Evolutionary conservation across 2,888 invertebrate genomes (phyloP).

Genomic region (Trichogramma evanescens): DNA sequence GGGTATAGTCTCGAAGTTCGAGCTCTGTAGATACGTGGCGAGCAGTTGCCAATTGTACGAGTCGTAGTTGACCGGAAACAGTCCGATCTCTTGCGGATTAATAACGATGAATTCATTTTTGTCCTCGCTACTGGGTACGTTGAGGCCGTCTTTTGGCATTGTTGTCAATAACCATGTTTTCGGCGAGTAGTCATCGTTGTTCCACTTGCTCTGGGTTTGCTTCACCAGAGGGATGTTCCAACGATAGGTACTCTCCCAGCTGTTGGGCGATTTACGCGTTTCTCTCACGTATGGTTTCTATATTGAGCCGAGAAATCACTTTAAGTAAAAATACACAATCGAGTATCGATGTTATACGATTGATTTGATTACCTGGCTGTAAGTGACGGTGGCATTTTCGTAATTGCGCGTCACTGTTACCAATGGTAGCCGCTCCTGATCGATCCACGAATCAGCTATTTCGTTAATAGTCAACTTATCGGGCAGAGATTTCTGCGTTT

Average conservation of each 20-base stretch:
- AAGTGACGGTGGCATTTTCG: conserved; percentile 53
- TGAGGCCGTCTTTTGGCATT: conserved; percentile 49
- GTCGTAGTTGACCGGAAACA: conserved; percentile 80
- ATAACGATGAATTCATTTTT: conserved; percentile 65
- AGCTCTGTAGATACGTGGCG: conserved; percentile 53
- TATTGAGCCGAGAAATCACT: conserved; percentile 17
- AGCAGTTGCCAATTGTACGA: conserved; percentile 69
- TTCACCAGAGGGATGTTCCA: conserved; percentile 72
- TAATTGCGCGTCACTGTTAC: conserved; percentile 66
- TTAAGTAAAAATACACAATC: background rate
- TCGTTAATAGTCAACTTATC: conserved; percentile 56
- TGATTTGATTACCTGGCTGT: conserved; percentile 55
- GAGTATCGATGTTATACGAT: background rate
- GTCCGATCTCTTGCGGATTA: conserved; percentile 79
- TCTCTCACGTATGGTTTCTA: conserved; percentile 67
- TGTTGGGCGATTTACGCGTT: conserved; percentile 42
- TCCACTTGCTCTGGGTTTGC: conserved; percentile 53
- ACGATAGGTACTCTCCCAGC: conserved; percentile 45
- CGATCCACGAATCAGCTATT: conserved; percentile 76
- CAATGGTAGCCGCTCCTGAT: conserved; percentile 71
- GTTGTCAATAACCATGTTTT: conserved; percentile 57
- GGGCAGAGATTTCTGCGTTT: conserved; percentile 50
- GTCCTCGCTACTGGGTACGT: conserved; percentile 52
- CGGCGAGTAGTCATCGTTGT: conserved; percentile 56
- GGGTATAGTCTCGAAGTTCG: conserved; percentile 52